These are phyloP conservation scores for Clunio marinus DNA, from an alignment of 2,888 invertebrate species.

Conservation along the genomic window DNA sequence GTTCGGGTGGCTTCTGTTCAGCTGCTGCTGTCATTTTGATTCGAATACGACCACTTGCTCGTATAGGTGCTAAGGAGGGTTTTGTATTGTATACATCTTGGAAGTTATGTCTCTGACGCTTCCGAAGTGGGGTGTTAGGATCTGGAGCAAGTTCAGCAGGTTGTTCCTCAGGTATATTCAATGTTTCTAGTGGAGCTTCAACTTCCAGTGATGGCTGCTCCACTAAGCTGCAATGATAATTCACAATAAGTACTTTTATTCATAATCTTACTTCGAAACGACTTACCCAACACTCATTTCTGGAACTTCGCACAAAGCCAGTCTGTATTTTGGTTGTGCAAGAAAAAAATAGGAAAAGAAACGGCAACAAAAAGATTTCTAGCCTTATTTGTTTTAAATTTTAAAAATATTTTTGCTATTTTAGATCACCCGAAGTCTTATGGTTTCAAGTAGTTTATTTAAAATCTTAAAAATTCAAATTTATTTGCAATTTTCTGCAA, in stretches of 20 bases:
- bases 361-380: not conserved
- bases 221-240: not conserved
- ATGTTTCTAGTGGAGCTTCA: not conserved
- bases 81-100: conserved; percentile 31
- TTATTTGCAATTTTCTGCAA: no score
- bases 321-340: not conserved
- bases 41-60: conserved; percentile 29
- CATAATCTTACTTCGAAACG: no score
- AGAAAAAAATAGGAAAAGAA: no score
- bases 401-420: no score
- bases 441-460: no score
- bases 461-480: no score
- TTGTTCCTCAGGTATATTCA: not conserved
- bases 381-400: no score
- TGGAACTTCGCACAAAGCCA: not conserved
- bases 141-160: not conserved
- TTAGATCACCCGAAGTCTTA: no score
- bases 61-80: not conserved
- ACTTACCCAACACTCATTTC: not conserved
- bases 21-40: conserved; percentile 38
- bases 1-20: conserved; percentile 17
- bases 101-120: conserved; percentile 26
- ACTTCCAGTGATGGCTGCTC: not conserved
- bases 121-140: not conserved
- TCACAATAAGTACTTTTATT: no score